Evolutionary conservation across 2,797 vertebrate genomes (phyloP).

Genomic region (Tenualosa thibaudeaui): DNA sequence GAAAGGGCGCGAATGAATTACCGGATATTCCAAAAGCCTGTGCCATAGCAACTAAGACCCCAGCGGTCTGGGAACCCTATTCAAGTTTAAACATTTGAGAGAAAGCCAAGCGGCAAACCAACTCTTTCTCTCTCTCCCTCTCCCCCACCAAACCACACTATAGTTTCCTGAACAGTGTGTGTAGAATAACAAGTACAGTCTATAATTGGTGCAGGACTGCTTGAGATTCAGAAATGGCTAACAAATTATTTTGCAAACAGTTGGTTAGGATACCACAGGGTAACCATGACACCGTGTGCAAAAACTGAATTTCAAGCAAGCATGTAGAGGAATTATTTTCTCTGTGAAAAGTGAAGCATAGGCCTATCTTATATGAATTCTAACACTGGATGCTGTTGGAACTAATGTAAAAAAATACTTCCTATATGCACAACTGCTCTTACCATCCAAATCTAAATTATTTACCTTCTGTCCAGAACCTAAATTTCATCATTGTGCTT

Average conservation of each 20-base stretch:
- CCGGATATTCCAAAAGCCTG: constrained; percentile 49
- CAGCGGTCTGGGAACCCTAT: constrained; percentile 53
- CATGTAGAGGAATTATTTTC: background rate
- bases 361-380: background rate
- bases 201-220: background rate
- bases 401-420: background rate
- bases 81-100: constrained; percentile 48
- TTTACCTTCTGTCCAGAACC: background rate
- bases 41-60: constrained; percentile 54
- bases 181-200: background rate
- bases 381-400: background rate
- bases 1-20: constrained; percentile 49
- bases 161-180: background rate
- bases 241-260: background rate
- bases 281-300: background rate
- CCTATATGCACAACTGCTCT: background rate
- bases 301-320: background rate
- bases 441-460: too few species aligned
- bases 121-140: background rate
- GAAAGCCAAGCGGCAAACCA: constrained; percentile 34
- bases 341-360: background rate
- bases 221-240: background rate
- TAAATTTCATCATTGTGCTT: background rate
- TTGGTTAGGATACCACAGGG: background rate
- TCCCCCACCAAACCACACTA: background rate